phyloP scores from a whole-genome alignment of 2,113 vertebrate genomes.

The Cyanoderma ruficeps region DNA sequence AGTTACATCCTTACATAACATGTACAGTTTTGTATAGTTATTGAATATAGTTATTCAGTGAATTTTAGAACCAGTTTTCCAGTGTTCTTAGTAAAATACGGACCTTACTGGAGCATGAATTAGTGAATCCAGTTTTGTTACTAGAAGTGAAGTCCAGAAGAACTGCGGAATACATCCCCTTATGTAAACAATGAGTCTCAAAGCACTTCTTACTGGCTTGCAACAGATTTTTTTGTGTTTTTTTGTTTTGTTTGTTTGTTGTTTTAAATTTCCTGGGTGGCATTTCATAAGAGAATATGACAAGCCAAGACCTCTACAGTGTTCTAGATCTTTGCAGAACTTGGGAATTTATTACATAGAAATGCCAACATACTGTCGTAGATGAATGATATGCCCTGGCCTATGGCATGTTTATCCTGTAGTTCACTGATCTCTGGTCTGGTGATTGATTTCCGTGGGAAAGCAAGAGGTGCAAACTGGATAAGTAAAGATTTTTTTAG shows the following conservation, averaged over 20 bases:
- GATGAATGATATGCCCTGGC: not conserved
- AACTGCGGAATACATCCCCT: not conserved
- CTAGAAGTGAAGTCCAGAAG: not conserved
- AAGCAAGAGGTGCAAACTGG: not conserved
- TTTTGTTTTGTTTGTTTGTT: not conserved
- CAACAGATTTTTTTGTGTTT: not conserved
- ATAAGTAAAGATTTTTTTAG: not conserved
- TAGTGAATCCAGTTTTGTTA: not conserved
- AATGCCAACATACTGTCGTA: not conserved
- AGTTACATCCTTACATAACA: not conserved
- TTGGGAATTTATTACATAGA: not conserved
- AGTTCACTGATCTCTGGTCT: not conserved
- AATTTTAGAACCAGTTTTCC: not conserved
- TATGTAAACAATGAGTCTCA: fast-evolving
- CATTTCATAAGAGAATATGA: not conserved
- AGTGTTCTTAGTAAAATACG: not conserved
- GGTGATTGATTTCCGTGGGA: not conserved
- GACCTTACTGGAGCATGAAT: not conserved
- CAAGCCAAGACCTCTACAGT: not conserved
- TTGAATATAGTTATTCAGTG: not conserved
- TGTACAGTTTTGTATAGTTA: not conserved
- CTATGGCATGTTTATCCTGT: not conserved
- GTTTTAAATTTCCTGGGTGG: not conserved
- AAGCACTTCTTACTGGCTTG: not conserved
- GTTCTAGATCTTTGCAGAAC: not conserved